A percentile compares a stretch with the other conserved stretches of the same genome.
Conservation (phyloP, 2,113 vertebrate species). For the Speoplatyrhinus poulsoni region DNA sequence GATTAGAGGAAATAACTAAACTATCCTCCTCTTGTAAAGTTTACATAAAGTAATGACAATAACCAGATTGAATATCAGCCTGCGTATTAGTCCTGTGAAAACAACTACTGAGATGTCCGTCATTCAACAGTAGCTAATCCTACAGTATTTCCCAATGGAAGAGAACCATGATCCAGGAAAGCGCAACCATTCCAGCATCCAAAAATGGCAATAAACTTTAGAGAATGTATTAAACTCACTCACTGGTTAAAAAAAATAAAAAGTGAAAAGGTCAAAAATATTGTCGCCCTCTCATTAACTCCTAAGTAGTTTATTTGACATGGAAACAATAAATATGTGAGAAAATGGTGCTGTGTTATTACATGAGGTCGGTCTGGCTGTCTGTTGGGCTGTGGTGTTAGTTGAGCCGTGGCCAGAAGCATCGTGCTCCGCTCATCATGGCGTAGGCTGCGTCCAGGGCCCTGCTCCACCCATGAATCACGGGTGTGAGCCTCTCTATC, state of each 20-base stretch:
- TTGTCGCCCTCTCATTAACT: constrained; percentile 47
- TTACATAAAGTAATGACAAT: neutral
- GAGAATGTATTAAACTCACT: constrained; percentile 17
- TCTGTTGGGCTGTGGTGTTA: constrained; percentile 17
- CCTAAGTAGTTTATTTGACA: constrained; percentile 57
- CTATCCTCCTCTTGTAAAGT: neutral
- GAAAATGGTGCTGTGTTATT: constrained; percentile 55
- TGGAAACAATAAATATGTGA: constrained; percentile 56
- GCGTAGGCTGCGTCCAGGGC: constrained; percentile 18
- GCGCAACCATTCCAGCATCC: constrained; percentile 21
- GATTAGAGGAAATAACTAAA: neutral
- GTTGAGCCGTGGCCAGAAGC: constrained; percentile 46
- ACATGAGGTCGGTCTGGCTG: constrained; percentile 18
- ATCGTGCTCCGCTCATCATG: constrained; percentile 7
- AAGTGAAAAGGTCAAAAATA: constrained; percentile 36
- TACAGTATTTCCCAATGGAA: too few relatives aligned
- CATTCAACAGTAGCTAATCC: constrained; percentile 8
- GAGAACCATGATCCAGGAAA: constrained; percentile 4
- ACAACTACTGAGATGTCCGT: constrained; percentile 7
- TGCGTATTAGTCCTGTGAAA: constrained; percentile 9
- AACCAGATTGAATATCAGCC: neutral
- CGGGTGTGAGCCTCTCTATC: constrained; percentile 64
- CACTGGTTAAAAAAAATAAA: constrained; percentile 10
- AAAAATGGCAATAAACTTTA: constrained; percentile 39
- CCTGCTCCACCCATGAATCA: constrained; percentile 55